These are phyloP conservation scores for Graptemys geographica DNA, from an alignment of 2,797 vertebrate species.

Conservation along the genomic window DNA sequence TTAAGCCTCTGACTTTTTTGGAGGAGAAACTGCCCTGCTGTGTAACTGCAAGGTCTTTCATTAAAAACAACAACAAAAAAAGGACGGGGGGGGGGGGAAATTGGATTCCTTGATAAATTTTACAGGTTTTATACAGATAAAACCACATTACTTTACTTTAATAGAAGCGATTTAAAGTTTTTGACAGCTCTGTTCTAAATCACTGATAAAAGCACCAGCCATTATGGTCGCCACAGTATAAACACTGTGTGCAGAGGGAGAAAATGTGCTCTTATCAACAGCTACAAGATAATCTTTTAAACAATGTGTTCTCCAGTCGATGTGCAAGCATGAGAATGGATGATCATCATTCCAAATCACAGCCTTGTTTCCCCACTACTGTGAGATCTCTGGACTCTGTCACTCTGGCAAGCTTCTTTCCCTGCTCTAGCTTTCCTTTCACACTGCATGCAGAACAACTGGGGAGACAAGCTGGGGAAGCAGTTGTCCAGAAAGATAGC, in stretches of 20 bases:
- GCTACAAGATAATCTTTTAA: constrained; percentile 62
- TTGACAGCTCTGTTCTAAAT: constrained; percentile 48
- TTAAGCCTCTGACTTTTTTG: not conserved
- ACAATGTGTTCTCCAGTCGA: constrained; percentile 1
- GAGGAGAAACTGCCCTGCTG: not conserved
- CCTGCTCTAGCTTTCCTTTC: not conserved
- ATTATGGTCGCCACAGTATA: constrained; percentile 14
- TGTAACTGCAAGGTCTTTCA: not conserved
- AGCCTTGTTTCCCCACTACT: not conserved
- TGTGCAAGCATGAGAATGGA: not conserved
- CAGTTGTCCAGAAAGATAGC: not conserved
- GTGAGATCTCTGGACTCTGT: not conserved
- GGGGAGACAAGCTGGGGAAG: not conserved
- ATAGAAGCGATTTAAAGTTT: constrained; percentile 52
- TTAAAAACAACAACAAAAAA: constrained; percentile 2
- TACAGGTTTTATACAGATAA: not conserved
- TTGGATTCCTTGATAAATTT: not conserved
- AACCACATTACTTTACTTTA: constrained; percentile 15
- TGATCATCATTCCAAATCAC: constrained; percentile 29
- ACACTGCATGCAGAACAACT: not conserved
- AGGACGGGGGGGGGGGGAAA: not conserved
- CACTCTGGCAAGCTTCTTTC: not conserved
- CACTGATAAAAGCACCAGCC: constrained; percentile 42
- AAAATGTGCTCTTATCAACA: constrained; percentile 61
- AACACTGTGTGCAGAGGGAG: constrained; percentile 36